These are phyloP conservation scores for Lycopodina hypogea DNA, from an alignment of 37 sponge, comb jelly and placozoan species.

Conservation along the genomic window DNA sequence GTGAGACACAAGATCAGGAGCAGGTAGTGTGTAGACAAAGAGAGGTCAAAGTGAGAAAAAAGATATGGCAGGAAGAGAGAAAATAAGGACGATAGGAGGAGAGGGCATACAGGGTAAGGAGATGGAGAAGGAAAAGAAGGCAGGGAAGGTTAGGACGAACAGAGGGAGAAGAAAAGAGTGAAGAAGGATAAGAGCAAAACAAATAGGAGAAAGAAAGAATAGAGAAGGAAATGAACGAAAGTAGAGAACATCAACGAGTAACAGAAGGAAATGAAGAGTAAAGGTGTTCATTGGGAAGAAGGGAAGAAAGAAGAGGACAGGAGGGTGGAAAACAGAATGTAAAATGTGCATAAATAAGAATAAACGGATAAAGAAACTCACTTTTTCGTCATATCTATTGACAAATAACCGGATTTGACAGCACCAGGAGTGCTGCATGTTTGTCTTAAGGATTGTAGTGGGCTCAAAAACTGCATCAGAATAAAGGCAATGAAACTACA, in stretches of 20 bases:
- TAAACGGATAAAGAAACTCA: too few species aligned
- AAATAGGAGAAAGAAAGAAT: too few species aligned
- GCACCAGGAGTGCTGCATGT: conserved; percentile 82
- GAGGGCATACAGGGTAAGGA: too few species aligned
- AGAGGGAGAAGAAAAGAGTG: too few species aligned
- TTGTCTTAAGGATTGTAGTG: conserved; percentile 64
- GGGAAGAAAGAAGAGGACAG: not conserved
- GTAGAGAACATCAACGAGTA: not conserved
- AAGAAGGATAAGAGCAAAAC: too few species aligned
- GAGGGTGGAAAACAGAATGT: too few species aligned
- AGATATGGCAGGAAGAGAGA: too few species aligned
- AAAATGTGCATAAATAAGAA: too few species aligned
- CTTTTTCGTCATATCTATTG: not conserved
- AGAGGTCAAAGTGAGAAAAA: not conserved
- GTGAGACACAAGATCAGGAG: not conserved
- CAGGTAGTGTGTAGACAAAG: not conserved
- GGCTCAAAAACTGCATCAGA: conserved; percentile 63
- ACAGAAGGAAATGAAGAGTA: not conserved
- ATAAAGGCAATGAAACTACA: too few species aligned
- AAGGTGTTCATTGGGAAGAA: not conserved
- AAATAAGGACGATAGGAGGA: too few species aligned
- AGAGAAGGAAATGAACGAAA: not conserved
- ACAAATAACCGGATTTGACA: conserved; percentile 40
- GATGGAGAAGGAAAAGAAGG: too few species aligned
- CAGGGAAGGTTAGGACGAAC: too few species aligned